Base-by-base conservation (phyloP, 2,888 invertebrate genomes). In the Brachyopa scutellaris region DNA sequence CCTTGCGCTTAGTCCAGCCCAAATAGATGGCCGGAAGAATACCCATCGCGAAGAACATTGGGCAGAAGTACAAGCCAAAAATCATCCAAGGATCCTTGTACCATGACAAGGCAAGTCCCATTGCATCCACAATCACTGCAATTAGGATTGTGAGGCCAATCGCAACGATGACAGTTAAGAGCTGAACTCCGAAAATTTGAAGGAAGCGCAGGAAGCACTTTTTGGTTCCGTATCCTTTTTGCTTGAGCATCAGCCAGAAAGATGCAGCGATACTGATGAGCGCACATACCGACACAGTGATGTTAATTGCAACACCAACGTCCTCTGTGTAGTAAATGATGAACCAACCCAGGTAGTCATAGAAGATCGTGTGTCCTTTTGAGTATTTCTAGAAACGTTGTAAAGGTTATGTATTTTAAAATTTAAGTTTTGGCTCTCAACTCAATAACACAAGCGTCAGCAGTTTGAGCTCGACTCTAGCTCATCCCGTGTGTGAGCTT, bases 331-430 rank as follows among this genome's bases (percentile, higher is more conserved):
- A 96, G 31, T 91, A 90, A 1, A 96, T 87, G 87, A 95, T 90
- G 86, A 94, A 94, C 86, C 92, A 88, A 49, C 95, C 95, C 55
- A 95, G 88, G 72, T 93, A 92, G 88, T 96, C 96, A 88, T 92
- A 96, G 91, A 94, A 96, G 0, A 96, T 93, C 9, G 92, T 91
- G n/a, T 90, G 87, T 15, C 91, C 88, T 9, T 90, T 86, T 0
- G 91, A 87, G 6, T 89, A 72, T 2, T 87, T 86, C 91, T 91
- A 86, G 8, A 29, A 74, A 17, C n/a, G n/a, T n/a, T n/a, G n/a
- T n/a, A n/a, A n/a, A n/a, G n/a, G n/a, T n/a, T n/a, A n/a, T n/a
- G n/a, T n/a, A n/a, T n/a, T n/a, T n/a, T n/a, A n/a, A n/a, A n/a
- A n/a, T n/a, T n/a, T n/a, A n/a, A n/a, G n/a, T n/a, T n/a, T n/a